Conservation (phyloP, 2,888 invertebrate species). For the Tillus elongatus region DNA sequence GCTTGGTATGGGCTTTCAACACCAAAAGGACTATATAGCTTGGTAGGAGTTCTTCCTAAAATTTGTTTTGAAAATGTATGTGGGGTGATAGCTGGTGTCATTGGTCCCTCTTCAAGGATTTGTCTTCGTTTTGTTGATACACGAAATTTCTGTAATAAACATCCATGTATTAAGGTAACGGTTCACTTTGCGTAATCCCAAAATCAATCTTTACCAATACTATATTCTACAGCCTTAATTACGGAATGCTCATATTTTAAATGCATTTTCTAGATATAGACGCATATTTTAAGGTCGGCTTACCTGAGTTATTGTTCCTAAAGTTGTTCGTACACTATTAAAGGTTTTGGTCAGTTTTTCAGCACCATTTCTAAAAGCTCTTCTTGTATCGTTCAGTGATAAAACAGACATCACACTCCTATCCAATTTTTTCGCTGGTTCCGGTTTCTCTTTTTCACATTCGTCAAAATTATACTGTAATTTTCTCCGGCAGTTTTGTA, state of each 20-base stretch:
- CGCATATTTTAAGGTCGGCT: constrained; percentile 7
- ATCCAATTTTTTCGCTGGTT: constrained; percentile 21
- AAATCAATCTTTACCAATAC: no score
- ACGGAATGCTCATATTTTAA: no score
- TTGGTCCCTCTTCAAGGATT: constrained; percentile 47
- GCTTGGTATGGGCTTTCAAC: constrained; percentile 56
- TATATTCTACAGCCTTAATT: no score
- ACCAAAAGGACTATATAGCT: constrained; percentile 66
- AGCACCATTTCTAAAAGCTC: constrained; percentile 55
- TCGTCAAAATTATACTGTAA: constrained; percentile 35
- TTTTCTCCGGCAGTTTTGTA: constrained; percentile 33
- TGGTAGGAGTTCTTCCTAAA: constrained; percentile 60
- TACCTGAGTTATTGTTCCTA: constrained; percentile 62
- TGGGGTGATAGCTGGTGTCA: constrained; percentile 44
- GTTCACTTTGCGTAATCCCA: no score
- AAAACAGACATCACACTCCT: constrained; percentile 37
- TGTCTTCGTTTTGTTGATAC: constrained; percentile 48
- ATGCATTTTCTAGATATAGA: no score
- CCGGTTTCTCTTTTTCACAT: constrained; percentile 14
- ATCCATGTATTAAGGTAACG: constrained; percentile 60
- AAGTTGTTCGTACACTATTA: constrained; percentile 54
- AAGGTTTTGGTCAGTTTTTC: constrained; percentile 60
- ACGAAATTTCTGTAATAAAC: constrained; percentile 43
- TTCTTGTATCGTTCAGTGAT: constrained; percentile 54
- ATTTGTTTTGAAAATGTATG: constrained; percentile 43